Conservation (phyloP, 2,888 invertebrate species). For the Subacronicta megacephala region DNA sequence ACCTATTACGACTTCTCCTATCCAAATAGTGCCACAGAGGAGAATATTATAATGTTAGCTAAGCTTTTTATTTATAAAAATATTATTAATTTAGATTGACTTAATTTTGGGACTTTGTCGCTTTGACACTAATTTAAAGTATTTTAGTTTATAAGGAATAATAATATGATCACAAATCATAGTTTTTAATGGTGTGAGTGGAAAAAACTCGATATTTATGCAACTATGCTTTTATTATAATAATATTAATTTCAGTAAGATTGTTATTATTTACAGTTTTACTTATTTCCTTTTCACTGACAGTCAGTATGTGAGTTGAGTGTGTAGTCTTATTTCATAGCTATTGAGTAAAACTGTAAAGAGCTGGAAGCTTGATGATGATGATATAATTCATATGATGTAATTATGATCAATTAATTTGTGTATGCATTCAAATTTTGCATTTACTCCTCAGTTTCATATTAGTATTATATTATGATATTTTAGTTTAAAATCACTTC, state of each 20-base stretch:
- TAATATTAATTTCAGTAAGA: too few species aligned
- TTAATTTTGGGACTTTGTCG: conserved; percentile 17
- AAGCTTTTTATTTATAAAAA: conserved; percentile 27
- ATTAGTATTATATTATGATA: conserved; percentile 18
- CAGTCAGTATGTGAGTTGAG: too few species aligned
- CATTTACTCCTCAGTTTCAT: conserved; percentile 28
- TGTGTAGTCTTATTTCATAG: not conserved
- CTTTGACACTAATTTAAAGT: conserved; percentile 21
- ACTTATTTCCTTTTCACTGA: too few species aligned
- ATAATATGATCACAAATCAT: conserved; percentile 34
- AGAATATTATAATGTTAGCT: conserved; percentile 73
- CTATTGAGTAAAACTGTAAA: too few species aligned
- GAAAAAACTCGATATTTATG: not conserved
- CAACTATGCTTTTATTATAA: not conserved
- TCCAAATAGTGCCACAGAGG: conserved; percentile 78
- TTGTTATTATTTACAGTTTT: too few species aligned
- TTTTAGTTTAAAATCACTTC: conserved; percentile 23
- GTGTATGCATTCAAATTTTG: conserved; percentile 20
- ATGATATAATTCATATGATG: not conserved
- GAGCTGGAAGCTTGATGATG: too few species aligned
- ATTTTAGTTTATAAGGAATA: conserved; percentile 43
- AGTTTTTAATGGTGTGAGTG: conserved; percentile 25
- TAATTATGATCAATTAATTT: not conserved
- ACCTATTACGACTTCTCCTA: conserved; percentile 79
- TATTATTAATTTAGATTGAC: conserved; percentile 19